phyloP scores from a whole-genome alignment of 2,113 vertebrate genomes.

The Anguilla japonica region DNA sequence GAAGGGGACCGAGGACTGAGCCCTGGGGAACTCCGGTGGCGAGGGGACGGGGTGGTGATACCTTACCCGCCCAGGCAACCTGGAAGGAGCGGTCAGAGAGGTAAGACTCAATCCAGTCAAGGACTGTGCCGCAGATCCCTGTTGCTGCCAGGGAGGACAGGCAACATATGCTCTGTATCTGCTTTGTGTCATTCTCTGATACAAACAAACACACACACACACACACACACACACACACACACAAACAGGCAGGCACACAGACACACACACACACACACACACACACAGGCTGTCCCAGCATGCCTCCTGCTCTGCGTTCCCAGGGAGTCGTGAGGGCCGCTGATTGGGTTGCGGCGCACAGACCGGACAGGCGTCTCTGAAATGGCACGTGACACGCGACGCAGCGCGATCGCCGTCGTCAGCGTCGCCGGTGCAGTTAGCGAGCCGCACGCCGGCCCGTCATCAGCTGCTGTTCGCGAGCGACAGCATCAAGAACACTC shows the following conservation, averaged over 20 bases:
- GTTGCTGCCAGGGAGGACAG: too few relatives aligned
- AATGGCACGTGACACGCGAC: background rate
- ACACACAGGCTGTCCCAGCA: background rate
- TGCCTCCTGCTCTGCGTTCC: background rate
- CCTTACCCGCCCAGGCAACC: too few relatives aligned
- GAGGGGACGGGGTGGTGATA: too few relatives aligned
- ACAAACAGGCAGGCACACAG: too few relatives aligned
- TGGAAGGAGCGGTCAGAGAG: too few relatives aligned
- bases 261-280: background rate
- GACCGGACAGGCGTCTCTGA: background rate
- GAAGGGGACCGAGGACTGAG: too few relatives aligned
- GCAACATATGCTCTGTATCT: too few relatives aligned
- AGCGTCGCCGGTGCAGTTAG: background rate
- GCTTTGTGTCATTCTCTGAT: too few relatives aligned
- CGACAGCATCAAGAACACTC: background rate
- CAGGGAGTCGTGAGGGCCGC: background rate
- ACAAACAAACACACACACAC: background rate
- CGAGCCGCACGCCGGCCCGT: background rate
- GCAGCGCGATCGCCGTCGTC: background rate
- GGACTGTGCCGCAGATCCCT: too few relatives aligned
- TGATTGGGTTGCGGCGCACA: background rate
- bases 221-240: background rate
- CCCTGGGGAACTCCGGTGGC: too few relatives aligned
- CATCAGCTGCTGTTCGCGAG: background rate
- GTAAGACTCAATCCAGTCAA: too few relatives aligned